These are phyloP conservation scores for Galbula dea DNA, from an alignment of 2,113 vertebrate species.

Conservation along the genomic window DNA sequence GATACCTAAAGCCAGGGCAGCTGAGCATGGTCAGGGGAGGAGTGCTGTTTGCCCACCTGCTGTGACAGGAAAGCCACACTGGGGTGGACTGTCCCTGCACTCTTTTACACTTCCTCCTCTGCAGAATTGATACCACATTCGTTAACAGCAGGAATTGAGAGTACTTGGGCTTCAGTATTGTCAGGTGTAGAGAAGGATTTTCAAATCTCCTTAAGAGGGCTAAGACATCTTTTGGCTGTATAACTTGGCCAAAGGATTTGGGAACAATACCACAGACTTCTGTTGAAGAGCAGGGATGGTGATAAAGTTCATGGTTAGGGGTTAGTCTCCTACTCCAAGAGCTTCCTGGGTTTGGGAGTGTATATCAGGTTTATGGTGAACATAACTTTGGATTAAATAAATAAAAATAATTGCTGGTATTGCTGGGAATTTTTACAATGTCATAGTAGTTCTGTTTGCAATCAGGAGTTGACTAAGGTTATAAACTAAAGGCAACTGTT, in stretches of 20 bases:
- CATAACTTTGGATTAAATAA: background rate
- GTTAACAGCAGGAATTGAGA: background rate
- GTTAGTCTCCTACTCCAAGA: background rate
- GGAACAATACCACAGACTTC: background rate
- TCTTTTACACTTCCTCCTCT: background rate
- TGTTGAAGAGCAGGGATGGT: background rate
- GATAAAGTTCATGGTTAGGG: background rate
- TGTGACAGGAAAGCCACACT: background rate
- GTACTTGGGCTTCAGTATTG: rapidly evolving
- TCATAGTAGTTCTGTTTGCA: background rate
- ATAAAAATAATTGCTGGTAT: background rate
- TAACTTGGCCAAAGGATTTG: background rate
- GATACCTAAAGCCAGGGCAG: background rate
- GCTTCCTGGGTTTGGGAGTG: background rate
- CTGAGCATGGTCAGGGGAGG: too few relatives aligned
- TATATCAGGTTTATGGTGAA: background rate
- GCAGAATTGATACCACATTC: rapidly evolving
- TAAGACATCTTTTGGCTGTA: background rate
- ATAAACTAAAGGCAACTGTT: background rate
- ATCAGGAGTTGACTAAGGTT: background rate
- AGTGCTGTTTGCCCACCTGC: background rate
- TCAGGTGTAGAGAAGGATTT: background rate
- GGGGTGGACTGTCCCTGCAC: rapidly evolving
- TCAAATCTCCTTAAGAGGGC: background rate
- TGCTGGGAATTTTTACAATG: background rate